Percentiles rank a stretch among this genome's conserved stretches.
phyloP scores from a whole-genome alignment of 1,140 invertebrate species.

The Papilio glaucus region DNA sequence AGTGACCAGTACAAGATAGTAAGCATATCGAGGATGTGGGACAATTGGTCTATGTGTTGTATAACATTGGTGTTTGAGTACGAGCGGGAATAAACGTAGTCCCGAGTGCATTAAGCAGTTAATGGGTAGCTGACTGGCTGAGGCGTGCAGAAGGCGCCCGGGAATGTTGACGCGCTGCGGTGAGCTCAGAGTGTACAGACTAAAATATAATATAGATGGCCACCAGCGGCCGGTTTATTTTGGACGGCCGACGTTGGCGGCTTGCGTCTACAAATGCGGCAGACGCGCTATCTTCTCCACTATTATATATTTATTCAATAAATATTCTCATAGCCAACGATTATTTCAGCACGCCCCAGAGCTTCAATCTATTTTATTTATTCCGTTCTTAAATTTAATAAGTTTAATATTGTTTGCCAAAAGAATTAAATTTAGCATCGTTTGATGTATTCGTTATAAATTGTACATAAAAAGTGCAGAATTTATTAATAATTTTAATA shows the following conservation, averaged over 20 bases:
- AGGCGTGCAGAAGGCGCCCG: slow-evolving; percentile 36
- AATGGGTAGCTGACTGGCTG: slow-evolving; percentile 34
- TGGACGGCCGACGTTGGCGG: slow-evolving; percentile 68
- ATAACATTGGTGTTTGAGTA: slow-evolving; percentile 19
- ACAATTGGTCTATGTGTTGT: slow-evolving; percentile 16
- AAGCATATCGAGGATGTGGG: slow-evolving; percentile 13
- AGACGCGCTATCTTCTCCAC: slow-evolving; percentile 51
- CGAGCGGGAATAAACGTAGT: not conserved
- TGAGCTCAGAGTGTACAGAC: slow-evolving; percentile 58
- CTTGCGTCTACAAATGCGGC: slow-evolving; percentile 61
- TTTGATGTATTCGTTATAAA: slow-evolving; percentile 16
- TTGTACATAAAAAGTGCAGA: slow-evolving; percentile 3
- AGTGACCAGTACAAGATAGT: not conserved
- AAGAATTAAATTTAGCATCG: slow-evolving; percentile 1
- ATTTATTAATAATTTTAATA: slow-evolving; percentile 26
- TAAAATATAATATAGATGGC: slow-evolving; percentile 70
- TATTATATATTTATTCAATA: slow-evolving; percentile 43
- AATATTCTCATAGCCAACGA: slow-evolving; percentile 29
- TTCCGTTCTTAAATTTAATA: slow-evolving; percentile 21
- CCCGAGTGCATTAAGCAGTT: slow-evolving; percentile 44
- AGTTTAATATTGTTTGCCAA: not conserved
- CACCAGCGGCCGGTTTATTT: slow-evolving; percentile 67
- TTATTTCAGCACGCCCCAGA: slow-evolving; percentile 26
- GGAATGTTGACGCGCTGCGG: slow-evolving; percentile 49
- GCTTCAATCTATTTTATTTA: slow-evolving; percentile 24